Percentiles rank a stretch among this genome's conserved stretches.
phyloP scores from a whole-genome alignment of 2,888 invertebrate species.

The Anoncus sp. region DNA sequence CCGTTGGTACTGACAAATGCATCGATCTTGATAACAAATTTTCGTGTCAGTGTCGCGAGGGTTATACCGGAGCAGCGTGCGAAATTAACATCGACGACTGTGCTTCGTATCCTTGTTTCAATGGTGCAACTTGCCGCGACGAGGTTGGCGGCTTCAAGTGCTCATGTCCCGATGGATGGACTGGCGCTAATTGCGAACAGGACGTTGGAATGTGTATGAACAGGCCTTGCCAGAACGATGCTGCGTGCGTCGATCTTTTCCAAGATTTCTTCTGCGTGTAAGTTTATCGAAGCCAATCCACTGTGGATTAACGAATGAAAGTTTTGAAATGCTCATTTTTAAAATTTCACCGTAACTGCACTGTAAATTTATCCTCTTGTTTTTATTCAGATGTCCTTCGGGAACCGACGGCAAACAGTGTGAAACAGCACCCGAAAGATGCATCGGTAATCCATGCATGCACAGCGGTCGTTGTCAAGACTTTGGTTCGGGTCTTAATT shows the following conservation, averaged over 20 bases:
- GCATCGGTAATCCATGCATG: slow-evolving; percentile 96
- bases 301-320: no score
- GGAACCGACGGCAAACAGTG: slow-evolving; percentile 99
- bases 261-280: slow-evolving; percentile 96
- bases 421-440: slow-evolving; percentile 97
- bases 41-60: slow-evolving; percentile 94
- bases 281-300: slow-evolving; percentile 81
- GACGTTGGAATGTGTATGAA: slow-evolving; percentile 95
- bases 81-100: slow-evolving; percentile 96
- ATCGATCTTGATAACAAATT: slow-evolving; percentile 95
- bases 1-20: slow-evolving; percentile 95
- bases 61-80: slow-evolving; percentile 93
- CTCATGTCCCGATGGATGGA: slow-evolving; percentile 93
- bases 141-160: slow-evolving; percentile 94
- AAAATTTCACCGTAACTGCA: not conserved
- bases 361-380: slow-evolving; percentile 1
- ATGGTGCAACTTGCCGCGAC: slow-evolving; percentile 95
- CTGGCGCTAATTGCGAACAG: slow-evolving; percentile 92
- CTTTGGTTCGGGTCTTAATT: slow-evolving; percentile 97
- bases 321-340: not conserved
- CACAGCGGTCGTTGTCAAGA: slow-evolving; percentile 98
- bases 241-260: slow-evolving; percentile 95
- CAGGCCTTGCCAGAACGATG: slow-evolving; percentile 96
- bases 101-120: slow-evolving; percentile 92
- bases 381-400: slow-evolving; percentile 89